A percentile compares a stretch with the other conserved stretches of the same genome.
phyloP scores from a whole-genome alignment of 2,888 invertebrate species.

The Thumatha senex region DNA sequence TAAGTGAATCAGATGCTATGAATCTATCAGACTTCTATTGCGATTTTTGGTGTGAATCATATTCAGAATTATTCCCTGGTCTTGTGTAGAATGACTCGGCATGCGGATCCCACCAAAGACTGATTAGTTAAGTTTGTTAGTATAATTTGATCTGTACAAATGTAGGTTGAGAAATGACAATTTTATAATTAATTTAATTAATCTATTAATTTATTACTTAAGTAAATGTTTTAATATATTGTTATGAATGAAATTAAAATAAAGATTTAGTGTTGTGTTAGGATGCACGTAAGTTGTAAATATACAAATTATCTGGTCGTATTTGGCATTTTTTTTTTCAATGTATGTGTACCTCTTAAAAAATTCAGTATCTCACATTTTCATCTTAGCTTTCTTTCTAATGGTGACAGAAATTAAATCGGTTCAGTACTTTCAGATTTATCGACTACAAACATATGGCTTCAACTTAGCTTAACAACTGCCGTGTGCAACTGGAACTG shows the following conservation, averaged over 20 bases:
- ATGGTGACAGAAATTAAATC: too few species aligned
- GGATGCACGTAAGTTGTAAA: constrained; percentile 62
- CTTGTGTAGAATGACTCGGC: constrained; percentile 80
- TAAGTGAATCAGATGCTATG: constrained; percentile 75
- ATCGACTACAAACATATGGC: too few species aligned
- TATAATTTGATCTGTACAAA: constrained; percentile 38
- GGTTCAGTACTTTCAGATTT: too few species aligned
- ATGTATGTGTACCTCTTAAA: too few species aligned
- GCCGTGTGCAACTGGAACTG: too few species aligned
- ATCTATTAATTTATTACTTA: constrained; percentile 22
- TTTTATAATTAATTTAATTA: constrained; percentile 35
- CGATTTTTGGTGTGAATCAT: constrained; percentile 89
- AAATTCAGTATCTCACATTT: too few species aligned
- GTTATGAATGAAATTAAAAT: constrained; percentile 23
- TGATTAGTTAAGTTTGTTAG: constrained; percentile 65
- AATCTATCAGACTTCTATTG: constrained; percentile 87
- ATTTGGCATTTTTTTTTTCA: constrained; percentile 25
- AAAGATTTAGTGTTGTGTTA: constrained; percentile 36
- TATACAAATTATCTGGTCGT: constrained; percentile 47
- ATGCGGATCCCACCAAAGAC: constrained; percentile 70
- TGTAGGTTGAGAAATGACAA: constrained; percentile 52
- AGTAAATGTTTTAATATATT: constrained; percentile 37
- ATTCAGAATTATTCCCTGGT: constrained; percentile 90
- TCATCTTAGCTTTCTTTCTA: too few species aligned
- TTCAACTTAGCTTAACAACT: too few species aligned